These are phyloP conservation scores for Carpatolechia fugitivella DNA, from an alignment of 2,888 invertebrate genomes.

Conservation along the genomic window DNA sequence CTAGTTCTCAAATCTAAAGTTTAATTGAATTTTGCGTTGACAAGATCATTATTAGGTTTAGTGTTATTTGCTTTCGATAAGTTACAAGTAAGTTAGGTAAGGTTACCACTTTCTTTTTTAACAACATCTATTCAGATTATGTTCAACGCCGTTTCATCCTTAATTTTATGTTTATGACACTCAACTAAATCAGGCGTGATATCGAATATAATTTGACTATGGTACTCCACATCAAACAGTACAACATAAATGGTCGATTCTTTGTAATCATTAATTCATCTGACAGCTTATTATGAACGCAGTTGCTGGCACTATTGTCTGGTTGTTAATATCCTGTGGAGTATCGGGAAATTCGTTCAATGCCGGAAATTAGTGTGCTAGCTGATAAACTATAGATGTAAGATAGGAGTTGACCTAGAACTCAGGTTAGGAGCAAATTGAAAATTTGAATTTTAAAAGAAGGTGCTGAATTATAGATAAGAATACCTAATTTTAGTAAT, in stretches of 20 bases:
- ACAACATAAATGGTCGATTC: background rate
- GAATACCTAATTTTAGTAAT: no score
- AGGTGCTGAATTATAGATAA: no score
- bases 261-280: constrained; percentile 11
- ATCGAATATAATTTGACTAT: background rate
- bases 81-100: no score
- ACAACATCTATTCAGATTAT: no score
- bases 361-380: constrained; percentile 22
- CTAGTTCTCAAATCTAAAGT: no score
- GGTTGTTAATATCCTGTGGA: constrained; percentile 24
- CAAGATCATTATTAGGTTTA: no score
- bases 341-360: constrained; percentile 10
- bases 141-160: no score
- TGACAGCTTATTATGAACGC: constrained; percentile 15
- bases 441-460: background rate
- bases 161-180: no score
- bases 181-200: no score
- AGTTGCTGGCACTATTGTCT: constrained; percentile 14
- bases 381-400: constrained; percentile 6
- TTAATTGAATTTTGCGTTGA: no score
- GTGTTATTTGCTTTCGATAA: no score
- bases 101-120: no score
- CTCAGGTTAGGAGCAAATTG: background rate
- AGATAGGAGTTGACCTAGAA: background rate
- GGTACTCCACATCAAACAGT: background rate